phyloP scores from a whole-genome alignment of 2,888 invertebrate genomes.

The Macrophya alboannulata region DNA sequence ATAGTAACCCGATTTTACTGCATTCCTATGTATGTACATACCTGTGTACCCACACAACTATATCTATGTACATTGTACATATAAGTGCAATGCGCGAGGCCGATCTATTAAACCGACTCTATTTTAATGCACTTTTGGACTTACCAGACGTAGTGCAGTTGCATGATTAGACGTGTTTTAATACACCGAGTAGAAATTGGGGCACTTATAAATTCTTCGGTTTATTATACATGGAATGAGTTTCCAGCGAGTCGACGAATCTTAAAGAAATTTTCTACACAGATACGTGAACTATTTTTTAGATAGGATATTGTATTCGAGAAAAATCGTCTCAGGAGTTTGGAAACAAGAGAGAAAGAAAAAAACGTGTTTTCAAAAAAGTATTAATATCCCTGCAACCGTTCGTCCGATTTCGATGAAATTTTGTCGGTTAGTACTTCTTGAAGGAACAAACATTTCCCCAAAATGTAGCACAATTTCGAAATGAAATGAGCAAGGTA shows the following conservation, averaged over 20 bases:
- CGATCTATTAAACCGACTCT: neutral
- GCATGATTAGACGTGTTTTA: neutral
- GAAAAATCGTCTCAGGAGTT: neutral
- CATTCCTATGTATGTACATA: neutral
- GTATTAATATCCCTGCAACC: neutral
- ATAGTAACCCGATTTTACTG: constrained; percentile 9
- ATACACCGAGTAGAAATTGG: neutral
- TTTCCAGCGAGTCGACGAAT: neutral
- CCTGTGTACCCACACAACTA: too few relatives aligned
- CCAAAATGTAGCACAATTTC: neutral
- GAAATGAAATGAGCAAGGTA: neutral
- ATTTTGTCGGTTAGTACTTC: neutral
- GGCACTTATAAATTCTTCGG: neutral
- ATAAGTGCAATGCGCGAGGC: neutral
- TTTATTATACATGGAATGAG: neutral
- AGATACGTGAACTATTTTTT: neutral
- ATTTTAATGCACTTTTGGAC: neutral
- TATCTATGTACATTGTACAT: too few relatives aligned
- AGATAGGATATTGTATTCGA: neutral
- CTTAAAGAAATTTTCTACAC: neutral
- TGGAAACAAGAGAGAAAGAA: too few relatives aligned
- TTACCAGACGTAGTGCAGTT: neutral
- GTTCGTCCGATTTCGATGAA: neutral
- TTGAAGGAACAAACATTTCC: neutral
- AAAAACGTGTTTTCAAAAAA: neutral